Percentiles rank a stretch among this genome's conserved stretches.
Evolutionary conservation across 1,140 invertebrate species (phyloP).

Genomic region (Sarcophaga bullata): DNA sequence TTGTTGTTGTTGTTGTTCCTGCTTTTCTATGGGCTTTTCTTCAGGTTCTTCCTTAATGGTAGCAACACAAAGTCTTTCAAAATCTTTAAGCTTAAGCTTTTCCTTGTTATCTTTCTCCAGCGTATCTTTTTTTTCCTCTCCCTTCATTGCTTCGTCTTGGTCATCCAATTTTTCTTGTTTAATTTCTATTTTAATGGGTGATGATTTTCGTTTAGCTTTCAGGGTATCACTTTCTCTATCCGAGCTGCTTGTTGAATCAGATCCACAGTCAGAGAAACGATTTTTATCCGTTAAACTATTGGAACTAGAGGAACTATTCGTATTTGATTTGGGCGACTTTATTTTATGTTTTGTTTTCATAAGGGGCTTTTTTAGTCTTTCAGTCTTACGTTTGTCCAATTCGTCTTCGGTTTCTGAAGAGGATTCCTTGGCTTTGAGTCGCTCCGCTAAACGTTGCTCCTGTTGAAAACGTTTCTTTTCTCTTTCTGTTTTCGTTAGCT

Average conservation of each 20-base stretch:
- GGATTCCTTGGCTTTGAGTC: slow-evolving; percentile 53
- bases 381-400: slow-evolving; percentile 55
- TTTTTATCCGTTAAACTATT: slow-evolving; percentile 25
- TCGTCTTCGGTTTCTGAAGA: slow-evolving; percentile 63
- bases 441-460: slow-evolving; percentile 59
- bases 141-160: not conserved
- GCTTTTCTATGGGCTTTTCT: not conserved
- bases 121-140: not conserved
- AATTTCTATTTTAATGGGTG: slow-evolving; percentile 7
- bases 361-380: slow-evolving; percentile 57
- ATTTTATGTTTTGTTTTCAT: slow-evolving; percentile 51
- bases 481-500: slow-evolving; percentile 57
- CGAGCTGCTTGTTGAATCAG: slow-evolving; percentile 27
- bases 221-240: not conserved
- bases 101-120: not conserved
- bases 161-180: not conserved
- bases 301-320: not conserved
- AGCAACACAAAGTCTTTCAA: no score
- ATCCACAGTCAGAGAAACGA: slow-evolving; percentile 44
- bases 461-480: slow-evolving; percentile 60
- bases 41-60: not conserved
- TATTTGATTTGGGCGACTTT: not conserved
- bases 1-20: not conserved
- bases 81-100: not conserved
- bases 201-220: not conserved